Base-by-base conservation (phyloP, 1,140 invertebrate species). In the Saccostrea echinata region DNA sequence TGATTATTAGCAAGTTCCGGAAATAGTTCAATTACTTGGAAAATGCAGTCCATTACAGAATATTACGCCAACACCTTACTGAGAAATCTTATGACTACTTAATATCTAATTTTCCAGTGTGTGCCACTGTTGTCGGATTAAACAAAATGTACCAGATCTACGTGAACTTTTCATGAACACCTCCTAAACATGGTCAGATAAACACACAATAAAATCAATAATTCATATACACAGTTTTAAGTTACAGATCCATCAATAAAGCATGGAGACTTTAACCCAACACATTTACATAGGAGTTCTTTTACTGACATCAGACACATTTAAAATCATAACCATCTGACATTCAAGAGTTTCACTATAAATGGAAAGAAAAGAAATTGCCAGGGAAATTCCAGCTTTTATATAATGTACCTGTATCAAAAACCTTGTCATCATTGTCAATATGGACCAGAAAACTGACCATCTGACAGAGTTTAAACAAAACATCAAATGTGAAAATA, bases 181-280 rank as follows among this genome's bases (percentile, higher is more conserved):
- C 68, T 76, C 68, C 68, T 76, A 16, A 12, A 30, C 11, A 76
- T 2, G 8, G 68, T 76, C 24, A 35, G 27, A 30, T 33, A 76
- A 33, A 76, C 68, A 76, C 68, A 76, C 27, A 11, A 24, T 30
- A 76, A 76, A 76, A 76, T 76, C 68, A 76, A 76, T 76, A 76
- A 76, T 76, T 76, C 68, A 64, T 64, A 21, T 76, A 76, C 68
- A 76, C 68, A 30, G 27, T 33, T 76, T 16, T 11, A 76, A 13
- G 27, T 27, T 76, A 76, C 68, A 30, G 27, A 13, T 76, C 13
- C 27, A 76, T 76, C 68, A 76, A 30, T 76, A 33, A 30, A 27
- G 27, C 27, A 33, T 76, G 30, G 68, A 76, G 68, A 4, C 27
- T 16, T 30, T 27, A 3, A 30, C 68, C 27, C 27, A 18, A 16